phyloP scores from a whole-genome alignment of 1,140 invertebrate species.

The Helicorthomorpha holstii region DNA sequence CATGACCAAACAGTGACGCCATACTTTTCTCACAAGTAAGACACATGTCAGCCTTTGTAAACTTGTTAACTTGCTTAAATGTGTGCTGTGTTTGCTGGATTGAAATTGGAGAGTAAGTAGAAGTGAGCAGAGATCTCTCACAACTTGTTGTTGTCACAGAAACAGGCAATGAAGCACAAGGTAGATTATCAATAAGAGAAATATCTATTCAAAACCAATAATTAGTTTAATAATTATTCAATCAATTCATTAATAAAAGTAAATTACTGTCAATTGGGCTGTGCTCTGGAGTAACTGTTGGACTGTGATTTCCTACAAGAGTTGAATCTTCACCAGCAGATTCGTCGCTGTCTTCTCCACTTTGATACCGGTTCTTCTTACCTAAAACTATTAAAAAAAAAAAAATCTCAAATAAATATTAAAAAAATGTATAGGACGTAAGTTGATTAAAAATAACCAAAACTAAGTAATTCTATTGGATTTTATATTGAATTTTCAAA shows the following conservation, averaged over 20 bases:
- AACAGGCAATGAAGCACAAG: too few species aligned
- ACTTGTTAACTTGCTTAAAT: slow-evolving; percentile 23
- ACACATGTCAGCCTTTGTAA: slow-evolving; percentile 59
- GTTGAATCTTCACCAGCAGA: slow-evolving; percentile 10
- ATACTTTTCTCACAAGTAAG: slow-evolving; percentile 53
- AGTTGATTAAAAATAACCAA: too few species aligned
- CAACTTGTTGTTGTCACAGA: not conserved
- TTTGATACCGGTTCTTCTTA: not conserved
- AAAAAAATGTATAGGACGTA: too few species aligned
- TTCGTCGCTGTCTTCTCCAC: slow-evolving; percentile 13
- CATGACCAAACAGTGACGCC: slow-evolving; percentile 47
- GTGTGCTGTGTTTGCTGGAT: not conserved
- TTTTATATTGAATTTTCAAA: too few species aligned
- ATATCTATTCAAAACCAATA: not conserved
- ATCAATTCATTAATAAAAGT: not conserved
- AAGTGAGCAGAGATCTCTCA: slow-evolving; percentile 6
- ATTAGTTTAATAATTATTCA: not conserved
- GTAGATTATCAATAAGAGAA: too few species aligned
- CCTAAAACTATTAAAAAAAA: slow-evolving; percentile 10
- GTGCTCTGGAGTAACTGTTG: not conserved
- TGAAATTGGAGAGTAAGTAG: slow-evolving; percentile 1
- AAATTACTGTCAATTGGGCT: not conserved
- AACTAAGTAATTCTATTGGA: too few species aligned
- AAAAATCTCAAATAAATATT: too few species aligned
- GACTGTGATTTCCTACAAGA: not conserved